Conservation (phyloP, 1,140 invertebrate species). For the Littorina saxatilis region DNA sequence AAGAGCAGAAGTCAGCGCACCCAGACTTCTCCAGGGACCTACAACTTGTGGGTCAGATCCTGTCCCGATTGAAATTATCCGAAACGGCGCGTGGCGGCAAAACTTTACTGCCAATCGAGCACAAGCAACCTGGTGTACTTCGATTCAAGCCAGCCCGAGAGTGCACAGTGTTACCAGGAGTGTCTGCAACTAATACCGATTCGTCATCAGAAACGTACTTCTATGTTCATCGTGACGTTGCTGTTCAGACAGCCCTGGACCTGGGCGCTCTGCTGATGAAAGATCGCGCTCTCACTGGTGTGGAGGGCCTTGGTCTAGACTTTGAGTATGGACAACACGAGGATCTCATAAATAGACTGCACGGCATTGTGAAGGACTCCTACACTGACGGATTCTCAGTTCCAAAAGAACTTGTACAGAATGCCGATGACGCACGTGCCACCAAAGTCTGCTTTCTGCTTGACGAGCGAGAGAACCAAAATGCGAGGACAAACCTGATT, state of each 20-base stretch:
- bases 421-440: constrained; percentile 76
- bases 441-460: constrained; percentile 67
- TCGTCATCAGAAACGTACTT: constrained; percentile 50
- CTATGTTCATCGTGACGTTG: constrained; percentile 59
- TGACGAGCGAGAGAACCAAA: constrained; percentile 63
- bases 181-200: constrained; percentile 27
- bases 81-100: not conserved
- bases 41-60: constrained; percentile 26
- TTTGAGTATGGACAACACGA: constrained; percentile 65
- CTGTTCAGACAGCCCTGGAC: constrained; percentile 51
- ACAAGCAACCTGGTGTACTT: constrained; percentile 29
- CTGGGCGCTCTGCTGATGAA: constrained; percentile 61
- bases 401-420: constrained; percentile 69
- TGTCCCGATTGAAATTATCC: constrained; percentile 31
- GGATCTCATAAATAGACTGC: constrained; percentile 58
- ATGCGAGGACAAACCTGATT: constrained; percentile 56
- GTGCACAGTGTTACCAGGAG: constrained; percentile 41
- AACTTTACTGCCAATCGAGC: constrained; percentile 45
- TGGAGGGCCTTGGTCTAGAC: constrained; percentile 55
- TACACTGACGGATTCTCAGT: constrained; percentile 68
- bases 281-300: constrained; percentile 47
- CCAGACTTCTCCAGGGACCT: constrained; percentile 16
- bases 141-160: constrained; percentile 44
- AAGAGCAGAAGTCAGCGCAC: not conserved
- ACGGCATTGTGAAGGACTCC: constrained; percentile 48